Evolutionary conservation across 2,113 vertebrate genomes (phyloP).

Genomic region (Thryonomys swinderianus): DNA sequence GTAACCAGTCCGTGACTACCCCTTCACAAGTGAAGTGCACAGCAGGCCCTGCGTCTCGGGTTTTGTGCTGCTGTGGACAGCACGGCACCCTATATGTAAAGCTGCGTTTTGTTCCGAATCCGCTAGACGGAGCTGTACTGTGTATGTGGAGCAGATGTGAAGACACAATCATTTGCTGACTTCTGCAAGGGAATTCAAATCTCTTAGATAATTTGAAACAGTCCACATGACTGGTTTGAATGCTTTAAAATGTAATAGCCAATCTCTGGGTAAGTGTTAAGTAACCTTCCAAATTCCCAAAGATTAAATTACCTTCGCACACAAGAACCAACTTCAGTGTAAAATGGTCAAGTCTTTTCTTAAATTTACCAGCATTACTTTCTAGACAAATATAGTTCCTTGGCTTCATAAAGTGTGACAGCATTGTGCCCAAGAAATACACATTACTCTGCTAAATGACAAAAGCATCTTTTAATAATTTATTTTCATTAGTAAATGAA

Average conservation of each 20-base stretch:
- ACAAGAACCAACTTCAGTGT: conserved; percentile 35
- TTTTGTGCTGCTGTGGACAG: neutral
- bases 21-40: neutral
- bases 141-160: neutral
- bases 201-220: conserved; percentile 62
- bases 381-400: neutral
- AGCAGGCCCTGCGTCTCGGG: neutral
- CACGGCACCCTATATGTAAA: conserved; percentile 29
- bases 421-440: neutral
- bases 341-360: conserved; percentile 44
- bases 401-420: conserved; percentile 17
- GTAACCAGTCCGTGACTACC: neutral
- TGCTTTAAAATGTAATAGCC: conserved; percentile 53
- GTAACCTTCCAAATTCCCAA: conserved; percentile 29
- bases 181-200: conserved; percentile 70
- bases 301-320: conserved; percentile 53
- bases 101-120: neutral
- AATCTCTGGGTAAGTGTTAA: conserved; percentile 64
- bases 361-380: conserved; percentile 51
- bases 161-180: conserved; percentile 55
- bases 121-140: neutral
- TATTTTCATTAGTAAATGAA: conserved; percentile 60
- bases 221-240: conserved; percentile 59
- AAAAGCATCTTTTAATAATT: neutral
- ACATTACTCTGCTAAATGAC: conserved; percentile 15